phyloP scores from a whole-genome alignment of 2,797 vertebrate species.

The Selene dorsalis region DNA sequence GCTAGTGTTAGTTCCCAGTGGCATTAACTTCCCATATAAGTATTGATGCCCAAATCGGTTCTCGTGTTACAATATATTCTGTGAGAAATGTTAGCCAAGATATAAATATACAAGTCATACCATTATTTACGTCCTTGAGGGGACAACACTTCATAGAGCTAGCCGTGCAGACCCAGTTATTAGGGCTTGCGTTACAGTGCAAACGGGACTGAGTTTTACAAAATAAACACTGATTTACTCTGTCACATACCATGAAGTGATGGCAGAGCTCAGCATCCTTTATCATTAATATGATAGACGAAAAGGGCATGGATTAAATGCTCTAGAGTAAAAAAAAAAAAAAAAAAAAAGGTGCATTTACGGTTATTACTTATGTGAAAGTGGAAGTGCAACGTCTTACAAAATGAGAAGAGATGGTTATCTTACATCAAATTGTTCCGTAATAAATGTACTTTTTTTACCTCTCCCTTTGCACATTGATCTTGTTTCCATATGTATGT shows the following conservation, averaged over 20 bases:
- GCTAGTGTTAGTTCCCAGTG: neutral
- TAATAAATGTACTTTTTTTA: neutral
- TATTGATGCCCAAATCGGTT: neutral
- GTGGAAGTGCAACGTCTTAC: neutral
- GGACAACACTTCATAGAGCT: neutral
- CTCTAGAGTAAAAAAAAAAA: neutral
- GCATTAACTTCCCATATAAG: neutral
- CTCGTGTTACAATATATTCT: accelerated
- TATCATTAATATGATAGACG: neutral
- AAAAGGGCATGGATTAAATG: neutral
- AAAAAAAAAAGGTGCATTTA: neutral
- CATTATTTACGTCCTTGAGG: neutral
- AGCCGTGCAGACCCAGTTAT: no score
- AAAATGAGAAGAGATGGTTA: neutral
- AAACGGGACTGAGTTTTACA: neutral
- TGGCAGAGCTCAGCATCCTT: neutral
- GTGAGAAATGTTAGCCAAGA: neutral
- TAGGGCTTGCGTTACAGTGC: no score
- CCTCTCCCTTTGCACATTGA: neutral
- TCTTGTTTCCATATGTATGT: neutral
- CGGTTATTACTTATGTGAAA: neutral
- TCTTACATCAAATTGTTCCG: no score
- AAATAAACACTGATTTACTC: neutral
- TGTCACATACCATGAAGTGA: neutral
- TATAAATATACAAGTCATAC: neutral